A percentile compares a stretch with the other conserved stretches of the same genome.
phyloP scores from a whole-genome alignment of 2,888 invertebrate genomes.

The Gastrophysa polygoni region DNA sequence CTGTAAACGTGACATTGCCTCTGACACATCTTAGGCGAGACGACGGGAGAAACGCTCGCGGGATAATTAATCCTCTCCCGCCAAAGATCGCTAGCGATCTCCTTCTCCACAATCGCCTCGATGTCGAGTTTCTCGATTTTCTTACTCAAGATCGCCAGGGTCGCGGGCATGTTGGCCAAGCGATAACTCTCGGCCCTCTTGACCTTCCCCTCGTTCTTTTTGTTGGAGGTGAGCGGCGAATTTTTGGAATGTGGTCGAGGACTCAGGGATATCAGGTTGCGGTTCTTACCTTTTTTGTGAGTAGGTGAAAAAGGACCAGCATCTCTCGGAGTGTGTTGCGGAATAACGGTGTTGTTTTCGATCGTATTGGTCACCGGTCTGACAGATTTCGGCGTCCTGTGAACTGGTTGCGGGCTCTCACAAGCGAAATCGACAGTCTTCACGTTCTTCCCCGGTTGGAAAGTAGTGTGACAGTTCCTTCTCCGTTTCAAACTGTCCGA shows the following conservation, averaged over 20 bases:
- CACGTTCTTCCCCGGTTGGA: constrained; percentile 86
- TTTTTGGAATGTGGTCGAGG: constrained; percentile 40
- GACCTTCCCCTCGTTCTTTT: constrained; percentile 57
- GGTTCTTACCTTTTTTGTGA: constrained; percentile 72
- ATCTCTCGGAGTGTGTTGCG: constrained; percentile 69
- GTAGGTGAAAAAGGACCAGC: constrained; percentile 65
- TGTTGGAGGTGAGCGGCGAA: constrained; percentile 51
- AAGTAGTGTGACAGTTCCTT: constrained; percentile 83
- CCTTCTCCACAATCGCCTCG: constrained; percentile 60
- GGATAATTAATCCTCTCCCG: constrained; percentile 76
- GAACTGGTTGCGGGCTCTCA: constrained; percentile 60
- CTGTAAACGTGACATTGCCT: constrained; percentile 53
- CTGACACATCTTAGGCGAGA: constrained; percentile 61
- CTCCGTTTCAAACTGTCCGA: constrained; percentile 82
- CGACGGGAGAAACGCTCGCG: constrained; percentile 65
- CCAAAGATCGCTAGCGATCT: constrained; percentile 67
- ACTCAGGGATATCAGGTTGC: constrained; percentile 24
- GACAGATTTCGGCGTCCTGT: constrained; percentile 56
- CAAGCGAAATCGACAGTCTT: constrained; percentile 63
- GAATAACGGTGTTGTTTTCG: constrained; percentile 66
- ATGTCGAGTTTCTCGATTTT: constrained; percentile 38
- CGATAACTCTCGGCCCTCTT: constrained; percentile 86
- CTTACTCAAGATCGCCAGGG: constrained; percentile 65
- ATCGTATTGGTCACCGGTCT: constrained; percentile 54
- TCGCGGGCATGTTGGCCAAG: constrained; percentile 76